Base-by-base conservation (phyloP, 1,140 invertebrate species). In the Saccostrea cuccullata region DNA sequence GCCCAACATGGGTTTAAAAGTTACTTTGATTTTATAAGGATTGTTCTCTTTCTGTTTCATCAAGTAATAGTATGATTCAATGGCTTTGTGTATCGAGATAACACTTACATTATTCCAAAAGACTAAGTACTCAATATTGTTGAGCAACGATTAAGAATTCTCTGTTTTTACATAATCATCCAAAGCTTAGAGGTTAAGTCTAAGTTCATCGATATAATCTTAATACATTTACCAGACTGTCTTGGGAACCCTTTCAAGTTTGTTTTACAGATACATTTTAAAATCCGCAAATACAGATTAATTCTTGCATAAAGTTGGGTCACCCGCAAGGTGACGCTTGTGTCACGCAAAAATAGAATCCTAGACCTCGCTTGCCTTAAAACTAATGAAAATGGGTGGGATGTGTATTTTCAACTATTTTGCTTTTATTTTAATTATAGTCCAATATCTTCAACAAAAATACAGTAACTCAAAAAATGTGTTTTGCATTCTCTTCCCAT, bases 231-330 rank as follows among this genome's bases (percentile, higher is more conserved):
- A 77, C 11, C 70, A 77, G 70, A 77, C 70, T 77, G 26, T 30
- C 23, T 36, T 30, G 30, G 26, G 23, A 30, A 30, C 70, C 26
- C 70, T 77, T 77, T 77, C 26, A 26, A 77, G 30, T 77, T 77
- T 77, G 26, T 36, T 77, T 77, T 36, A 77, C 11, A 77, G 70
- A 77, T 77, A 77, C 23, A 9, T 77, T 77, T 77, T 77, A 15
- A 77, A 77, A 77, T 77, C 70, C 70, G 26, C 30, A 77, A 77
- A 77, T 77, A 77, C 70, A 26, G 23, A 23, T 77, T 77, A 30
- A 77, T 77, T 77, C 70, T 77, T 77, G 70, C 70, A 77, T 77
- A 77, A 77, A 30, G 30, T 77, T 77, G 26, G 70, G 36, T 77
- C 70, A 77, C 26, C 9, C 70, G 70, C 70, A 30, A 30, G 70